A percentile compares a stretch with the other conserved stretches of the same genome.
These are phyloP conservation scores for Drosophila arawakana DNA, from an alignment of 1,140 invertebrate species.

Conservation along the genomic window DNA sequence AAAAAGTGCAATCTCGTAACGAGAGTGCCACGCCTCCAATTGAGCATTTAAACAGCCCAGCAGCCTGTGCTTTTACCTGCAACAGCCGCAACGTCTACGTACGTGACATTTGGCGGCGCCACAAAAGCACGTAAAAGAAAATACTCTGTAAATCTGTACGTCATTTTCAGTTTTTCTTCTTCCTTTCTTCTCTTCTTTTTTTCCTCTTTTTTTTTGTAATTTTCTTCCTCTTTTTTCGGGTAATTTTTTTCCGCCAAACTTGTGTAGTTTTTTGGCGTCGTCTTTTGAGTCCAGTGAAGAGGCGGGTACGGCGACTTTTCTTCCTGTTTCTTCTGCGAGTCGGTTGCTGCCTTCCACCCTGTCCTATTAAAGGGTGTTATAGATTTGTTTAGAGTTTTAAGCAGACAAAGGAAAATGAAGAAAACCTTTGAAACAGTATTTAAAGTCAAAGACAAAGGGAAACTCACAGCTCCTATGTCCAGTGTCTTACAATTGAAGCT, in stretches of 20 bases:
- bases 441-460: too few species aligned
- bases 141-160: conserved; percentile 77
- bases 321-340: conserved; percentile 13
- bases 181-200: conserved; percentile 18
- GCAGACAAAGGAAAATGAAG: too few species aligned
- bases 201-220: background rate
- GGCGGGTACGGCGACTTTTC: background rate
- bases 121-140: conserved; percentile 74
- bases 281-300: conserved; percentile 13
- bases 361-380: too few species aligned
- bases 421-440: too few species aligned
- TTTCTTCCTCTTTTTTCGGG: background rate
- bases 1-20: conserved; percentile 25
- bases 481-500: too few species aligned
- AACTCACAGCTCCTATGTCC: too few species aligned
- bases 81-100: conserved; percentile 57
- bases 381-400: too few species aligned
- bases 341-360: too few species aligned
- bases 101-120: conserved; percentile 80
- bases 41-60: background rate
- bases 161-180: conserved; percentile 43
- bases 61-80: conserved; percentile 16
- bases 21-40: conserved; percentile 9
- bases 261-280: conserved; percentile 40
- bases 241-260: conserved; percentile 28